These are phyloP conservation scores for Sardinella longiceps DNA, from an alignment of 2,797 vertebrate genomes.

Conservation along the genomic window DNA sequence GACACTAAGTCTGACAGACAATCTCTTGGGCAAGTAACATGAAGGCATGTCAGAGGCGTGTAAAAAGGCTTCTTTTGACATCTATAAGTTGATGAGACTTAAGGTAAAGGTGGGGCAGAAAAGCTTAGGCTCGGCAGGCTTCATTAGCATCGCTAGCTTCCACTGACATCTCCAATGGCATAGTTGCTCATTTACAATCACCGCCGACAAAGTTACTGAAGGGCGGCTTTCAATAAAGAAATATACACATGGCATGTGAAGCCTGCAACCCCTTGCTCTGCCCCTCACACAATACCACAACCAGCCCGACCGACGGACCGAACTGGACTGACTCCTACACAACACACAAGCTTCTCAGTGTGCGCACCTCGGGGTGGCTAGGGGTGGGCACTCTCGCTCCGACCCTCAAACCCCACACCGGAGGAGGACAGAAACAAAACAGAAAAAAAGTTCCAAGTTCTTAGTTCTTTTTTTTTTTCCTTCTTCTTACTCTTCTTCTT, in stretches of 20 bases:
- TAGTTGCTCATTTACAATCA: not conserved
- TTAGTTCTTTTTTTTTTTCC: constrained; percentile 42
- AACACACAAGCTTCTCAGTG: not conserved
- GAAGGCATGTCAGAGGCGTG: constrained; percentile 1
- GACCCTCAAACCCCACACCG: constrained; percentile 54
- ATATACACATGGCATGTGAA: not conserved
- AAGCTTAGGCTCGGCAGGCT: constrained; percentile 14
- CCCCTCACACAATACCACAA: not conserved
- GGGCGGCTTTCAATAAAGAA: not conserved
- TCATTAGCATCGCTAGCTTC: not conserved
- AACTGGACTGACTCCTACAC: not conserved
- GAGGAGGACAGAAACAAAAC: constrained; percentile 61
- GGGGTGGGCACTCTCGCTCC: not conserved
- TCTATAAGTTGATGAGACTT: not conserved
- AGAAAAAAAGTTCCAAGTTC: not conserved
- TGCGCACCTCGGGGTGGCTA: not conserved
- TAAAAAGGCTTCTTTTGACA: constrained; percentile 4
- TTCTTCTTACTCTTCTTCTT: constrained; percentile 55
- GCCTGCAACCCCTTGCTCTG: not conserved
- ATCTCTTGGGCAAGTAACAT: not conserved
- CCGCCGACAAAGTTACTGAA: not conserved
- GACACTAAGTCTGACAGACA: not conserved
- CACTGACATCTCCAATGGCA: not conserved
- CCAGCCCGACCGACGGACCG: not conserved
- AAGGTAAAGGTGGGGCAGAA: not conserved